Evolutionary conservation across 2,113 vertebrate species (phyloP), one percentile per base, ranked within the genome.

Genomic region (Morone chrysops): DNA sequence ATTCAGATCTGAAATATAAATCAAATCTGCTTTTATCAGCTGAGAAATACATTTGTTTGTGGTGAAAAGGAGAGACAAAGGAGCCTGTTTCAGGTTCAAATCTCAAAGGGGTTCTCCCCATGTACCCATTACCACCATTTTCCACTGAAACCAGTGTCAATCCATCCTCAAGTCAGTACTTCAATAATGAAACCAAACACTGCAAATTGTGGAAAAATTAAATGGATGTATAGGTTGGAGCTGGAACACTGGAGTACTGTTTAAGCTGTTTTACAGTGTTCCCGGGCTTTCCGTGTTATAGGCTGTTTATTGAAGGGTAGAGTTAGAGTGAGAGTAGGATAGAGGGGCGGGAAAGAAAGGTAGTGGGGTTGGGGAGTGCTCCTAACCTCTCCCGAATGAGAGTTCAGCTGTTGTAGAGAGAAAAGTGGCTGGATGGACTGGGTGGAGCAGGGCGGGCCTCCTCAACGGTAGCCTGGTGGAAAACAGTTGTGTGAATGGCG

Each of bases 391-490:
- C 70, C 79, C 51, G 41, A 87, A 81, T 48, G 67, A 78, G 75
- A 86, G 66, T 31, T 43, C 75, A 73, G 80, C 53, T 70, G 59
- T 8, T 61, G 38, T 20, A 31, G 22, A 51, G 63, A 70, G 82
- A 56, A 77, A 70, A 83, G 70, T 47, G 68, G 47, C 67, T 61
- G 71, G 17, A 40, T 13, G 68, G 74, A 36, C 57, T 78, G 90
- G 91, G 89, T 88, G 92, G 89, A 73, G 83, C 82, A 87, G 92
- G 91, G 92, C 45, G 84, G 82, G 86, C 59, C 90, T 82, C 82
- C 69, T 68, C 81, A 71, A 92, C 85, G 1, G 90, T 85, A 92
- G 91, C 85, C 66, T 76, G 84, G 69, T 90, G 89, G 88, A 90
- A 93, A 94, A 89, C 40, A 43, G 47, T 82, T 77, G 67, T 51